These are phyloP conservation scores for Sitophilus oryzae DNA, from an alignment of 1,140 invertebrate species.

Conservation along the genomic window DNA sequence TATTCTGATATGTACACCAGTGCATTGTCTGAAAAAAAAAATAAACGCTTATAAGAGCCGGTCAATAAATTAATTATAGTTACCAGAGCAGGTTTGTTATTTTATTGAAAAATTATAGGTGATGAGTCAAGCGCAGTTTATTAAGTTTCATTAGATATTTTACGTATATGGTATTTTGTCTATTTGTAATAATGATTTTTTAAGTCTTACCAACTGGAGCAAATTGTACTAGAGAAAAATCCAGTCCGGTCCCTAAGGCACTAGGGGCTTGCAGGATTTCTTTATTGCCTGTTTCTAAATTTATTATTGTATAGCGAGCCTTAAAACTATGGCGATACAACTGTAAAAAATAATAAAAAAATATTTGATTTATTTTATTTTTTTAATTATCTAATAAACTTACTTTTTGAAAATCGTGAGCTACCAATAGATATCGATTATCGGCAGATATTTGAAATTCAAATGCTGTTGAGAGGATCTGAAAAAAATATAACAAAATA, in stretches of 20 bases:
- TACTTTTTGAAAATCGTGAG: conserved; percentile 50
- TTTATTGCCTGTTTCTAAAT: conserved; percentile 45
- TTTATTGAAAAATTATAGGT: too few species aligned
- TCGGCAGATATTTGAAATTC: conserved; percentile 47
- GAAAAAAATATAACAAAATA: too few species aligned
- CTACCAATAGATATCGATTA: conserved; percentile 47
- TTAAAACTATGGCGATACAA: conserved; percentile 53
- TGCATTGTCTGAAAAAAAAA: conserved; percentile 47
- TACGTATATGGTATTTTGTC: neutral
- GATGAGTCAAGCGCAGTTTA: too few species aligned
- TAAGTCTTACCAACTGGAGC: conserved; percentile 51
- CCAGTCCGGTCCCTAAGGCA: conserved; percentile 42
- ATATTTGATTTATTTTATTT: too few species aligned
- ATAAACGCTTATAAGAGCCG: too few species aligned
- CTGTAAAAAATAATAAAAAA: conserved; percentile 45
- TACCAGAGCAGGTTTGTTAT: too few species aligned
- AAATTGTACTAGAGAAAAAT: conserved; percentile 57
- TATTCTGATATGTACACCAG: conserved; percentile 73
- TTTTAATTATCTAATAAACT: neutral
- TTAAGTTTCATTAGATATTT: too few species aligned
- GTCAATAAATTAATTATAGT: too few species aligned
- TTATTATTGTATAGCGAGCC: conserved; percentile 53
- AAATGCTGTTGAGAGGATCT: conserved; percentile 36
- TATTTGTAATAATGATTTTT: neutral
- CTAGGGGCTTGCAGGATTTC: conserved; percentile 44